A percentile compares a stretch with the other conserved stretches of the same genome.
These are phyloP conservation scores for Spisula solida DNA, from an alignment of 2,888 invertebrate species.

Conservation along the genomic window DNA sequence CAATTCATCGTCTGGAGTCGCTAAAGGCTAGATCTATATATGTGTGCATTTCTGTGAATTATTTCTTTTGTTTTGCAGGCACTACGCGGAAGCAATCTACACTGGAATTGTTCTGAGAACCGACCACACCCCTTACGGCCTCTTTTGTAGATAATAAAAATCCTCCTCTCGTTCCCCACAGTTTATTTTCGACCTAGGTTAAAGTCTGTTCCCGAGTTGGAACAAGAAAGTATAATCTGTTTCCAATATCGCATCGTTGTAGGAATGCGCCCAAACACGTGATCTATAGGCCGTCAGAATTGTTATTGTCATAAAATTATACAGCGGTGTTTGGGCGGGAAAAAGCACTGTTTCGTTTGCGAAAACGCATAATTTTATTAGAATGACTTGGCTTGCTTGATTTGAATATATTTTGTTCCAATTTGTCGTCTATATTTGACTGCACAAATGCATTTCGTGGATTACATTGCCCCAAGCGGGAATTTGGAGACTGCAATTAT, in stretches of 20 bases:
- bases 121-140: background rate
- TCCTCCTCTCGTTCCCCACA: background rate
- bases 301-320: background rate
- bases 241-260: background rate
- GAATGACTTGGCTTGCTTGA: background rate
- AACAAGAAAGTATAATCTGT: background rate
- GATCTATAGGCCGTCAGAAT: background rate
- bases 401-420: no score
- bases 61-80: no score
- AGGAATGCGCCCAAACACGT: constrained; percentile 32
- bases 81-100: no score
- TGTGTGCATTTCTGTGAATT: no score
- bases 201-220: constrained; percentile 1
- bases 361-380: background rate
- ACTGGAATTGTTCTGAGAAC: background rate
- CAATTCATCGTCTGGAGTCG: no score
- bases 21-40: no score
- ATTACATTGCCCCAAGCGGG: no score
- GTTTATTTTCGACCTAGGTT: background rate
- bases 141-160: constrained; percentile 1
- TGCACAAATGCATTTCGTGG: no score
- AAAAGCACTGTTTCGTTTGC: background rate
- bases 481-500: no score
- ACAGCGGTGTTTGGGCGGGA: background rate
- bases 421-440: no score